A percentile compares a stretch with the other conserved stretches of the same genome.
These are phyloP conservation scores for Lagenorhynchus albirostris DNA, from an alignment of 2,113 vertebrate genomes.

Conservation along the genomic window DNA sequence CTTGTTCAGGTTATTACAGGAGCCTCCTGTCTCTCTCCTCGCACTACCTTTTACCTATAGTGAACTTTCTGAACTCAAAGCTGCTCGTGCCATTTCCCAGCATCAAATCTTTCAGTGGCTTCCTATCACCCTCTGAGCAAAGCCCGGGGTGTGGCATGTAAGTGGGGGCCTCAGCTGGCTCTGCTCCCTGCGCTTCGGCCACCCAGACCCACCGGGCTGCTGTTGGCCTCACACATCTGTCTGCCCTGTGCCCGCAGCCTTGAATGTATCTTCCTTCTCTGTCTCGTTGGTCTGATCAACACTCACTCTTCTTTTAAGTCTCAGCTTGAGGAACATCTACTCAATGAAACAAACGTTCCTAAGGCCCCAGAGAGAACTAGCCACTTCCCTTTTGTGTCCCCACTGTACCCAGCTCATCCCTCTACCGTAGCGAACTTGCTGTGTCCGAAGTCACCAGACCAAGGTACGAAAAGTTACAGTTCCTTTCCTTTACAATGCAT, in stretches of 20 bases:
- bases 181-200: neutral
- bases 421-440: neutral
- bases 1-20: neutral
- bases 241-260: neutral
- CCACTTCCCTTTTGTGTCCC: neutral
- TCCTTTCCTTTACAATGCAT: neutral
- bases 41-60: neutral
- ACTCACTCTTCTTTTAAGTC: neutral
- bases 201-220: neutral
- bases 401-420: too few species aligned
- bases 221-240: neutral
- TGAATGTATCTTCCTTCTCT: neutral
- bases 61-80: neutral
- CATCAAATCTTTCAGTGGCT: neutral
- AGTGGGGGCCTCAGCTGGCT: neutral
- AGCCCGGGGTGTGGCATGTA: fast-evolving
- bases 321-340: neutral
- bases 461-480: neutral
- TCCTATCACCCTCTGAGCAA: neutral
- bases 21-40: neutral
- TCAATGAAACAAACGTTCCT: neutral
- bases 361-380: neutral
- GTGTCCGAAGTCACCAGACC: neutral
- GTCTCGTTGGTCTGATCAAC: neutral
- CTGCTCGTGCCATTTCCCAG: neutral